A percentile compares a stretch with the other conserved stretches of the same genome.
phyloP scores from a whole-genome alignment of 2,113 vertebrate genomes.

The Gavia stellata region DNA sequence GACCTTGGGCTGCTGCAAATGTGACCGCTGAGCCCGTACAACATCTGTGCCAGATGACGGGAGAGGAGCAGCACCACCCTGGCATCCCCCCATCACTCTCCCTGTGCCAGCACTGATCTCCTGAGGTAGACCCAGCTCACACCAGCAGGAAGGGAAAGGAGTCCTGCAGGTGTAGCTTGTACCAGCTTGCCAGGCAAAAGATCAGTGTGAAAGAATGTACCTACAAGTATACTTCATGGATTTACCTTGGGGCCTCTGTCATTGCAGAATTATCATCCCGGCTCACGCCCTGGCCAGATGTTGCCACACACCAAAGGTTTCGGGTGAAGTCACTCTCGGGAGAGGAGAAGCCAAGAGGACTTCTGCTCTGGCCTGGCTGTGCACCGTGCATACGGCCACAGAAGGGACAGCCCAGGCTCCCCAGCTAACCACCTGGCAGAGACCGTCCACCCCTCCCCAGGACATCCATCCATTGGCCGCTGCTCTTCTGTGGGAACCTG shows the following conservation, averaged over 20 bases:
- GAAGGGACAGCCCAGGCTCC: not conserved
- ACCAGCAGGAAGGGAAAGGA: not conserved
- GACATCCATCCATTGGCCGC: not conserved
- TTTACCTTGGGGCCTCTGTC: not conserved
- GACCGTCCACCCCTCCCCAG: not conserved
- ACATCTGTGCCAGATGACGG: not conserved
- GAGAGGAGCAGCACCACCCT: not conserved
- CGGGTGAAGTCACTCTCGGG: not conserved
- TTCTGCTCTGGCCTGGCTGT: not conserved
- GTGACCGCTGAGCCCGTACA: not conserved
- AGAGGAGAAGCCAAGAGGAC: not conserved
- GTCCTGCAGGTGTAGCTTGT: slow-evolving; percentile 12
- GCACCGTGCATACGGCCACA: accelerated
- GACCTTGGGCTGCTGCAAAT: not conserved
- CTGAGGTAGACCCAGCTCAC: not conserved
- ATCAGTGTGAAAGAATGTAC: not conserved
- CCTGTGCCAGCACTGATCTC: not conserved
- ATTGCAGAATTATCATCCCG: accelerated
- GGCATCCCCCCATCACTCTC: not conserved
- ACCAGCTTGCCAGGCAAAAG: slow-evolving; percentile 30
- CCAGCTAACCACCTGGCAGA: not conserved
- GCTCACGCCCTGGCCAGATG: not conserved
- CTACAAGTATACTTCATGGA: not conserved
- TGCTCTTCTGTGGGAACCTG: not conserved
- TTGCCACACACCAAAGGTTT: not conserved